Evolutionary conservation across 2,113 vertebrate species (phyloP), one percentile per base, ranked within the genome.

Genomic region (Vireo altiloquus): DNA sequence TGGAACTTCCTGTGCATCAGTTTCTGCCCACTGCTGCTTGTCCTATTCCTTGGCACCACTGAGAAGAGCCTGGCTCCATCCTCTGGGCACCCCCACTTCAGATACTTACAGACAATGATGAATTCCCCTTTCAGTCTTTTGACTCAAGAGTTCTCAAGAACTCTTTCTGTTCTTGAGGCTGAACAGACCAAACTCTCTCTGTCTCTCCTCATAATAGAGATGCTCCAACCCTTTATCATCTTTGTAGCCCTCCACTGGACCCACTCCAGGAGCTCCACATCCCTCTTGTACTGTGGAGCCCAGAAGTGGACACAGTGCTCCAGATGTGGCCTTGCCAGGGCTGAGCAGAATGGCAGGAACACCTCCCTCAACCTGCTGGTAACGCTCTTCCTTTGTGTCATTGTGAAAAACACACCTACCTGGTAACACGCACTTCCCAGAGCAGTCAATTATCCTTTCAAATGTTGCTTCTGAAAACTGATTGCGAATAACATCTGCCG

Each of bases 351-450:
- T 2, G 39, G 18, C 40, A 63, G 25, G 18, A 50, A 33, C 42
- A 28, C 2, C 0, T 49, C 18, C 47, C 31, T 77, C 5, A 1
- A 70, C 15, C 49, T 56, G 31, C 3, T 63, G 31, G 31, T 35
- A 70, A 3, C 10, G 56, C 42, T 33, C 9, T 14, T 56, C 63
- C 56, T 28, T 24, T 33, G 33, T 7, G 57, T 6, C 16, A 39
- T 9, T 42, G 37, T 3, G 28, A 74, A 54, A 94, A 82, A 57
- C 1, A 27, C 33, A 95, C 95, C 50, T 71, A 99, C 99, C 99
- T 69, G 99, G 99, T 71, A 99, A 92, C 71, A 99, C 96, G 7
- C 99, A 99, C 98, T 99, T 99, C 47, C 98, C 99, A 16, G 98
- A 97, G 27, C 99, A 99, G 94, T 99, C 99, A 35, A 99, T 99